These are phyloP conservation scores for Actenoides lindsayi DNA, from an alignment of 2,113 vertebrate genomes.

Conservation along the genomic window DNA sequence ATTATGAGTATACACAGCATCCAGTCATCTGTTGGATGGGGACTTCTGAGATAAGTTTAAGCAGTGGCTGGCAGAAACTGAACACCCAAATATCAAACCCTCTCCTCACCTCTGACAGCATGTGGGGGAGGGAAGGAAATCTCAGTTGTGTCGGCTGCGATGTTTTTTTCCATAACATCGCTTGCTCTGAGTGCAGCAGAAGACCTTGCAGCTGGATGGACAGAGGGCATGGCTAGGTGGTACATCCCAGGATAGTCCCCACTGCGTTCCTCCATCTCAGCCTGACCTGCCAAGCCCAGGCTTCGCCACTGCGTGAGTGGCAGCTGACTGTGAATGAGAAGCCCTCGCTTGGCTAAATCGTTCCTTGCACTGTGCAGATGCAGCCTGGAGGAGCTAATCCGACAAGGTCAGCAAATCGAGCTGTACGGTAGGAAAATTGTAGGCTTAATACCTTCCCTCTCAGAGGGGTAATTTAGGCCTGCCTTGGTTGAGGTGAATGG, in stretches of 20 bases:
- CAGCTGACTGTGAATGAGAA: not conserved
- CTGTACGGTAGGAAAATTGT: not conserved
- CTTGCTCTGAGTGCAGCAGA: not conserved
- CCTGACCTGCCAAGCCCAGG: not conserved
- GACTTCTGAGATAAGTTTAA: not conserved
- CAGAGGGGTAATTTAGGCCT: not conserved
- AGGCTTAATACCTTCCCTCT: not conserved
- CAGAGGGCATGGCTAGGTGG: not conserved
- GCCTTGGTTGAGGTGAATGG: not conserved
- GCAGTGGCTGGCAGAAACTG: not conserved
- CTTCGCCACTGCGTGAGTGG: not conserved
- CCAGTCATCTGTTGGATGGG: not conserved
- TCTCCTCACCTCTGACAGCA: not conserved
- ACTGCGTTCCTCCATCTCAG: not conserved
- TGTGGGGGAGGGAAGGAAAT: not conserved
- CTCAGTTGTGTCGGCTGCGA: fast-evolving
- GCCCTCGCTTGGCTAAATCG: not conserved
- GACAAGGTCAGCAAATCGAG: not conserved
- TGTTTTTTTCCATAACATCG: not conserved
- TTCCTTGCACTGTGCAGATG: not conserved
- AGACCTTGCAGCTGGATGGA: not conserved
- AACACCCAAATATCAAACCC: not conserved
- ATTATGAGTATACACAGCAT: not conserved
- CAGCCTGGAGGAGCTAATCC: not conserved
- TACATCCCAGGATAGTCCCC: not conserved